Conservation (phyloP, 2,888 invertebrate species). For the Rhodophaea formosa region DNA sequence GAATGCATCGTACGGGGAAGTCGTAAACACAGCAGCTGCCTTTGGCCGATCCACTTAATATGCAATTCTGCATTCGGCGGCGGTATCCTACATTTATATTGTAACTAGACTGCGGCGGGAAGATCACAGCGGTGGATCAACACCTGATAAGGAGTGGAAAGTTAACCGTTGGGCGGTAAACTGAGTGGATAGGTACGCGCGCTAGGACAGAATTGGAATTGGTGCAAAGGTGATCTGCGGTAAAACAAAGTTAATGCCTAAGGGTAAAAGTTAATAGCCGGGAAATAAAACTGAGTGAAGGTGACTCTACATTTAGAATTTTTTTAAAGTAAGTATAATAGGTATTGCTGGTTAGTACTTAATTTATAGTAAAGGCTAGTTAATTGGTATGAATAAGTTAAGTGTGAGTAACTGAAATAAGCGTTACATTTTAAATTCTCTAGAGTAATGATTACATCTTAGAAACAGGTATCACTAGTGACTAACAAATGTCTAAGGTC, state of each 20-base stretch:
- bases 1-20: conserved; percentile 50
- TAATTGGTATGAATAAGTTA: too few relatives aligned
- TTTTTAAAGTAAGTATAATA: too few relatives aligned
- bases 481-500: neutral
- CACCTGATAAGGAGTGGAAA: conserved; percentile 13
- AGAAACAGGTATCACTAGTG: neutral
- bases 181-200: neutral
- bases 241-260: too few relatives aligned
- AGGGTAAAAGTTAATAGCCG: too few relatives aligned
- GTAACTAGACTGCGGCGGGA: conserved; percentile 29
- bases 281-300: too few relatives aligned
- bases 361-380: too few relatives aligned
- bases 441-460: neutral
- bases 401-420: too few relatives aligned
- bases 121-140: conserved; percentile 15
- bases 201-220: neutral
- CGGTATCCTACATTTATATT: conserved; percentile 59
- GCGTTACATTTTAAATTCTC: neutral
- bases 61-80: conserved; percentile 41
- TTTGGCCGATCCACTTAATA: conserved; percentile 41
- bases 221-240: neutral
- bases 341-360: too few relatives aligned
- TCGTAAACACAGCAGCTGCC: conserved; percentile 74
- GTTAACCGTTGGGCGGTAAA: neutral
- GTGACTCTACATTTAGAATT: too few relatives aligned